A percentile compares a stretch with the other conserved stretches of the same genome.
phyloP scores from a whole-genome alignment of 2,113 vertebrate genomes.

The Abramis brama region DNA sequence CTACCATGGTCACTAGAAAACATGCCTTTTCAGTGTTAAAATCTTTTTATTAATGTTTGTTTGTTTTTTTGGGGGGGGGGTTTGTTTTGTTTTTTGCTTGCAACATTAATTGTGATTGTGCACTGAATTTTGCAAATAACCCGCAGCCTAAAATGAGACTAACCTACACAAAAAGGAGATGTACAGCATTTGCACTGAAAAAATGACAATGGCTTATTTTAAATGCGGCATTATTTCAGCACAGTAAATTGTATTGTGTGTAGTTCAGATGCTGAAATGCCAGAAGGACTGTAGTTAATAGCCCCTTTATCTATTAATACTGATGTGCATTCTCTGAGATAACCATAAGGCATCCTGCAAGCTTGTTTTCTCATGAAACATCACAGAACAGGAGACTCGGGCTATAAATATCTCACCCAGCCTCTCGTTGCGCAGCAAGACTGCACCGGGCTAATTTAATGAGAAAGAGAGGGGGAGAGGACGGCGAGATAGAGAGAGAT shows the following conservation, averaged over 20 bases:
- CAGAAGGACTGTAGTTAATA: constrained; percentile 1
- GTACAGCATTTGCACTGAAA: neutral
- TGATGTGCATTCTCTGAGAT: constrained; percentile 28
- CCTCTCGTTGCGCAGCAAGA: constrained; percentile 37
- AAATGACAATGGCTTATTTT: neutral
- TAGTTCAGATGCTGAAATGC: constrained; percentile 1
- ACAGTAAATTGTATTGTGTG: neutral
- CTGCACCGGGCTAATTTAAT: constrained; percentile 48
- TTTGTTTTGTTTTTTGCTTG: neutral
- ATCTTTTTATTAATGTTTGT: neutral
- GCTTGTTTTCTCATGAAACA: constrained; percentile 38
- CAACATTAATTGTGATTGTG: neutral
- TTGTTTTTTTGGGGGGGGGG: neutral
- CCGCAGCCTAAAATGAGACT: neutral
- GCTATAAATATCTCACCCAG: constrained; percentile 52
- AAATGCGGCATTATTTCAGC: neutral
- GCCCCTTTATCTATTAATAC: constrained; percentile 30
- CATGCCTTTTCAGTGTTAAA: neutral
- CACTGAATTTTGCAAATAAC: neutral
- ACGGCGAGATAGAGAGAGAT: constrained; percentile 17
- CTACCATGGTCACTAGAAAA: neutral
- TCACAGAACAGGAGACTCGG: constrained; percentile 22
- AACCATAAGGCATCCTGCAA: neutral
- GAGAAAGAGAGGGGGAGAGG: neutral
- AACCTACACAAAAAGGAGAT: neutral